Evolutionary conservation across 2,888 invertebrate species (phyloP), one percentile per base, ranked within the genome.

Genomic region (Tuta absoluta): DNA sequence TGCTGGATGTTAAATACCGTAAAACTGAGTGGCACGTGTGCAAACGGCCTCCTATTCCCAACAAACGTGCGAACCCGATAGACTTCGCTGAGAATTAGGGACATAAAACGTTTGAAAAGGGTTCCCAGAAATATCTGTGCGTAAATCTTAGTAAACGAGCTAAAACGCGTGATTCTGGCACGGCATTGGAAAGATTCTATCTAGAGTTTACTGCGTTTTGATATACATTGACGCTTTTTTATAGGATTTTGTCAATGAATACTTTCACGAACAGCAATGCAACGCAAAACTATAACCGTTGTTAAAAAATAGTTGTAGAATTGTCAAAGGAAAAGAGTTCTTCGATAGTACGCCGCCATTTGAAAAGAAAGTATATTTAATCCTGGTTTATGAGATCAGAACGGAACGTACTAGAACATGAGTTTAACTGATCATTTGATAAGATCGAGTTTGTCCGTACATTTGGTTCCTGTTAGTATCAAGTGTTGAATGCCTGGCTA

Each of bases 81-180:
- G 69, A 70, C 70, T 68, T 68, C 67, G 66, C 68, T 74, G 71
- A 73, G 79, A 82, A 83, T 82, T 81, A 81, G 79, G 79, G 76
- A 70, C 72, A 78, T 80, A 79, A 80, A 80, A 75, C 74, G 77
- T 65, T 75, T 77, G 75, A 80, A 82, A 84, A 84, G 84, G 85
- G 85, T 84, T 80, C 74, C 63, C 68, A 69, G 66, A 66, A 67
- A 67, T 71, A 75, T 75, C 75, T 72, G 62, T 69, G 70, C 72
- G 75, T 79, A 78, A 78, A 79, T 78, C 76, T 77, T 72, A 71
- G 68, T 69, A 68, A 74, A 73, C 71, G 76, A 70, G 68, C 58
- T 49, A 10, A 23, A 37, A 57, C 33, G 19, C 33, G 48, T 33
- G 14, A 60, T 45, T 23, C 60, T 58, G 21, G 21, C 10, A 17